Conservation (phyloP, 2,113 vertebrate species). For the Barnardius zonarius region DNA sequence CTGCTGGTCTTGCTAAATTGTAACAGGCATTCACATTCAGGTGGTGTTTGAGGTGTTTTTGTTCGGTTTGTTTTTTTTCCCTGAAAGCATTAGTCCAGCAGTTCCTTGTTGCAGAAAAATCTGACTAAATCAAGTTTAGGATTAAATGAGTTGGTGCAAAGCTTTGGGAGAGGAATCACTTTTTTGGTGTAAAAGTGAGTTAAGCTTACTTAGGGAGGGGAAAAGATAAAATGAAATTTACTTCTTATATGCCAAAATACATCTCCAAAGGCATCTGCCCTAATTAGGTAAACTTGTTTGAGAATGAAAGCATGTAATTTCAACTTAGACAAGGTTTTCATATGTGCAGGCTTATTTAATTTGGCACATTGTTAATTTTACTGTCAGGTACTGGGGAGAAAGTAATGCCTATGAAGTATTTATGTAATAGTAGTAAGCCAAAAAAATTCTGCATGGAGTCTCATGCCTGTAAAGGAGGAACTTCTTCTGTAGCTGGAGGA, state of each 20-base stretch:
- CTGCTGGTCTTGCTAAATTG: neutral
- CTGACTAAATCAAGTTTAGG: neutral
- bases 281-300: neutral
- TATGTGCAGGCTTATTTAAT: neutral
- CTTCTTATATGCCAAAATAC: neutral
- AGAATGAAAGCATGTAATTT: neutral
- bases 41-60: neutral
- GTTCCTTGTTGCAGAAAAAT: neutral
- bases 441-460: neutral
- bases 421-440: neutral
- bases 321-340: neutral
- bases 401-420: neutral
- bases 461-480: neutral
- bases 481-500: slow-evolving; percentile 7
- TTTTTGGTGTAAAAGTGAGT: neutral
- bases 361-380: neutral
- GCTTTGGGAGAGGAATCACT: neutral
- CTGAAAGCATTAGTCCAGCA: neutral
- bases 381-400: neutral
- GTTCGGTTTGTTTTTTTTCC: neutral
- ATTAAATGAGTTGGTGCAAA: neutral
- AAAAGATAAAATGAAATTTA: neutral
- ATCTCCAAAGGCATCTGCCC: neutral
- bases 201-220: neutral
- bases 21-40: neutral